Percentiles rank a stretch among this genome's conserved stretches.
Evolutionary conservation across 1,140 invertebrate species (phyloP).

Genomic region (Conus betulinus): DNA sequence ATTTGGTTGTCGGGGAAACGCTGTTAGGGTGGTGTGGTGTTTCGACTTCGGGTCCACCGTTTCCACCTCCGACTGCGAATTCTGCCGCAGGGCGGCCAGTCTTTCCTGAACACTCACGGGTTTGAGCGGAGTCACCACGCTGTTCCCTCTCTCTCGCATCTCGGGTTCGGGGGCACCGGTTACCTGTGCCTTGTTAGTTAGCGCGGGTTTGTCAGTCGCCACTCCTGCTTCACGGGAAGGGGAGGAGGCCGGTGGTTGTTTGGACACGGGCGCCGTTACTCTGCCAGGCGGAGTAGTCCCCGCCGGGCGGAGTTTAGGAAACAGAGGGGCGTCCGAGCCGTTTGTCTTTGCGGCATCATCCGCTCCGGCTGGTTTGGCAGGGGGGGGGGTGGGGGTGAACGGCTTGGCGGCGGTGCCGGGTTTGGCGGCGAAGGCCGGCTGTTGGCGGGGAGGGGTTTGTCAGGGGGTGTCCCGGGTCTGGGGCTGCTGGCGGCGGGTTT

Average conservation of each 20-base stretch:
- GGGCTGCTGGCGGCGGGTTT: background rate
- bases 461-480: background rate
- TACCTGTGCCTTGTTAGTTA: too few relatives aligned
- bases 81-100: slow-evolving; percentile 5
- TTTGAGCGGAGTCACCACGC: background rate
- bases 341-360: background rate
- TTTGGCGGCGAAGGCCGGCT: background rate
- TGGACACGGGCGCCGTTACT: background rate
- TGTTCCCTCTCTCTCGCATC: background rate
- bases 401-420: background rate
- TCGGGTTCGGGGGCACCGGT: background rate
- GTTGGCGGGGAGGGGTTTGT: background rate
- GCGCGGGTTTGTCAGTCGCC: too few relatives aligned
- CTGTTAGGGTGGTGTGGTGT: background rate
- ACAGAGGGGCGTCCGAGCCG: background rate
- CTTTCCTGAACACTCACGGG: background rate
- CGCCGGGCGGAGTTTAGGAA: background rate
- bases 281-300: background rate
- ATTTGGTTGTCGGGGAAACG: background rate
- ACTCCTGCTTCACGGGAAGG: too few relatives aligned
- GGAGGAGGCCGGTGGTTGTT: background rate
- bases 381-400: background rate
- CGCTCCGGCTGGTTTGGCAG: background rate
- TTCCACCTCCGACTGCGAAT: background rate
- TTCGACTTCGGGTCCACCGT: background rate